Percentiles rank a stretch among this genome's conserved stretches.
phyloP scores from a whole-genome alignment of 2,888 invertebrate species.

The Parapristionchus giblindavisi region DNA sequence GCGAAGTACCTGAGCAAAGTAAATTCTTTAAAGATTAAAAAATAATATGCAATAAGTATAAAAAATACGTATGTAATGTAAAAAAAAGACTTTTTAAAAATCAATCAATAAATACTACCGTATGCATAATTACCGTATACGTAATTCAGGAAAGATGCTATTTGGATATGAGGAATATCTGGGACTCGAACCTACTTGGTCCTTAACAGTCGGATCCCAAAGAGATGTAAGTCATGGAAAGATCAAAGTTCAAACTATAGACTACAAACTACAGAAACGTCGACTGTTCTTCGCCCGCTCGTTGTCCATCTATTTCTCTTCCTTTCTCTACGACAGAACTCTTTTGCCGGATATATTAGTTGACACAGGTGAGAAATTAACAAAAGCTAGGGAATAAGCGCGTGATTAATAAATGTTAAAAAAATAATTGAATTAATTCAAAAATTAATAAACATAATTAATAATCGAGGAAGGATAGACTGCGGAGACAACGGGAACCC shows the following conservation, averaged over 20 bases:
- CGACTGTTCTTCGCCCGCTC: conserved; percentile 20
- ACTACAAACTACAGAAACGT: background rate
- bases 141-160: conserved; percentile 14
- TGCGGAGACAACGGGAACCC: too few species aligned
- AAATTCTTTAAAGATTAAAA: too few species aligned
- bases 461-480: too few species aligned
- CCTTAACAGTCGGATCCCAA: conserved; percentile 4
- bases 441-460: background rate
- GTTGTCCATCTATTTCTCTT: conserved; percentile 33
- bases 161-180: conserved; percentile 28
- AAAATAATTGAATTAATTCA: background rate
- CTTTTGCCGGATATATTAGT: conserved; percentile 20
- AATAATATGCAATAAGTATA: too few species aligned
- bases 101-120: background rate
- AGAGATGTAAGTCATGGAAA: conserved; percentile 5
- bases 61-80: too few species aligned
- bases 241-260: background rate
- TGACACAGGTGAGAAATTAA: background rate
- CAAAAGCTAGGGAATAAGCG: background rate
- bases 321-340: conserved; percentile 21
- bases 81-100: too few species aligned
- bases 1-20: conserved; percentile 11
- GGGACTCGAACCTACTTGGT: conserved; percentile 17
- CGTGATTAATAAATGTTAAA: background rate
- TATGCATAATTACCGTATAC: background rate